Base-by-base conservation (phyloP, 2,113 vertebrate genomes). In the Thalassoma bifasciatum region DNA sequence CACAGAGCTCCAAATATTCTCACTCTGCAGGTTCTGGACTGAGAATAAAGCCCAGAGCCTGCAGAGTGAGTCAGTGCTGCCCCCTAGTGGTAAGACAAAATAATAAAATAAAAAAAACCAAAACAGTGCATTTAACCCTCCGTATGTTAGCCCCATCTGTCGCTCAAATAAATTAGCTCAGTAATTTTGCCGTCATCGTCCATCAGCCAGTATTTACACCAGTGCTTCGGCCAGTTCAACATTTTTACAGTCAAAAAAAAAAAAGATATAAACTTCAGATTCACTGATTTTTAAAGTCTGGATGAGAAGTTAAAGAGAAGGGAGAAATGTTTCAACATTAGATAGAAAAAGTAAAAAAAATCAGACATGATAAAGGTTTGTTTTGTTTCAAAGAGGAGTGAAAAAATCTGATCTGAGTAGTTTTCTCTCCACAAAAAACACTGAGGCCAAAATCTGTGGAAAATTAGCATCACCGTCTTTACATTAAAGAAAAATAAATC, bases 141-240 rank as follows among this genome's bases (percentile, higher is more conserved):
- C n/a, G n/a, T n/a, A n/a, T n/a, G n/a, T n/a, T n/a, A n/a, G 10
- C 63, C 66, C n/a, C 2, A 54, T 22, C 57, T 24, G 54, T 16
- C 40, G 53, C 21, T 42, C 23, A 19, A 86, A 91, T 89, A 85
- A 89, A 89, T 90, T 84, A 89, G 59, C 79, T 51, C 5, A 13
- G 50, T 51, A 22, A 54, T 50, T 73, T 53, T 16, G 10, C 64
- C 44, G 13, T 65, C 53, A 50, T 44, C 58, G 12, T 52, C 63
- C 34, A 34, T 75, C 79, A 51, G 59, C 34, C 73, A 72, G 61
- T 81, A 85, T 86, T 69, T 80, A 88, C 82, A 92, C 59, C 87
- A 88, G 83, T 85, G 88, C 86, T 84, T 89, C 64, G 34, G 60
- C 77, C 86, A 69, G 42, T 64, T 68, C 49, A 52, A 40, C 52